Percentiles rank a stretch among this genome's conserved stretches.
phyloP scores from a whole-genome alignment of 2,113 vertebrate species.

The Callospermophilus lateralis region DNA sequence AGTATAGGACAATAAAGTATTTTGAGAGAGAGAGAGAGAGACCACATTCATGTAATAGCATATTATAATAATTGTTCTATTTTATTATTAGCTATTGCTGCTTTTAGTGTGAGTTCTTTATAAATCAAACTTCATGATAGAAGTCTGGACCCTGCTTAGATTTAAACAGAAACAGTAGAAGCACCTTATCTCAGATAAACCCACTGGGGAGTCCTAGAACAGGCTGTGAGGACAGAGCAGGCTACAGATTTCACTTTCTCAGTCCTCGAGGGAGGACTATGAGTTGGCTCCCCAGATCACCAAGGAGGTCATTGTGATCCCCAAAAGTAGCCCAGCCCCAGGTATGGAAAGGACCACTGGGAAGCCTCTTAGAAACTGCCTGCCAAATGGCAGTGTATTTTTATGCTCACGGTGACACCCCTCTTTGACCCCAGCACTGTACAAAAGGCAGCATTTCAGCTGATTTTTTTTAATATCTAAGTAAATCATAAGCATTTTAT shows the following conservation, averaged over 20 bases:
- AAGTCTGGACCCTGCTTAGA: not conserved
- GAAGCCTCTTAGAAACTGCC: not conserved
- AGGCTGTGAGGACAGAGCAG: not conserved
- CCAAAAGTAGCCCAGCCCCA: not conserved
- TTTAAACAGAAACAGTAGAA: not conserved
- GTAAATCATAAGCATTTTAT: not conserved
- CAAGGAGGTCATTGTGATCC: not conserved
- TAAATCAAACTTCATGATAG: not conserved
- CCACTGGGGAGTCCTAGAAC: not conserved
- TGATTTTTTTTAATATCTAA: not conserved
- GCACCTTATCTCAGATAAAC: rapidly evolving
- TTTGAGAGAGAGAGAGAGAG: not conserved
- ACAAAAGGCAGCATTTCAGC: not conserved
- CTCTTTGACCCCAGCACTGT: not conserved
- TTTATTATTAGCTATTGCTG: not conserved
- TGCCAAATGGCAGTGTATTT: not conserved
- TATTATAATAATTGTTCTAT: not conserved
- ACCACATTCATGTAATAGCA: not conserved
- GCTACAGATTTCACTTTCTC: not conserved
- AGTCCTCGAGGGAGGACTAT: not conserved
- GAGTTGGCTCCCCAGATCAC: not conserved
- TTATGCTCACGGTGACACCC: not conserved
- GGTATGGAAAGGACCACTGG: too few species aligned
- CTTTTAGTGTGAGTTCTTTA: not conserved
- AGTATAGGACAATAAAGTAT: not conserved